Base-by-base conservation (phyloP, 2,888 invertebrate genomes). In the Toxonevra muliebris region DNA sequence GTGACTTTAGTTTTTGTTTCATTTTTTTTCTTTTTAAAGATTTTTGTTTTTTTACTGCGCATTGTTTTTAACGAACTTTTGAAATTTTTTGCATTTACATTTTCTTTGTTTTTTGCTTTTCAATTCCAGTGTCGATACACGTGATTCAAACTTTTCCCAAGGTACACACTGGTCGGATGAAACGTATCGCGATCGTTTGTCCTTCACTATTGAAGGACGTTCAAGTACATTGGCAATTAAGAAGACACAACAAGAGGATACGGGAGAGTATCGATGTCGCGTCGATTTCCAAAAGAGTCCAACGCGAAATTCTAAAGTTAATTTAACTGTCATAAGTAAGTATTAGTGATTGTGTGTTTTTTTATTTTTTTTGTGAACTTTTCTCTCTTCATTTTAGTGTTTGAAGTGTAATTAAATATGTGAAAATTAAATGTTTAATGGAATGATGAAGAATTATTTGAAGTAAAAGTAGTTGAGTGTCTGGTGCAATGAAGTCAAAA, bases 231-330 rank as follows among this genome's bases (percentile, higher is more conserved):
- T 95, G 73, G 90, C 90, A 75, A 88, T 95, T 69, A 91, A 93
- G 82, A 89, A 89, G 77, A 92, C 94, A 62, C 87, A 89, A 65
- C 91, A 91, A 71, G 87, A 87, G 53, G 95, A 96, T 81, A 92
- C 91, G 1, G 95, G 94, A 13, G 88, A 93, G 71, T 95, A 95
- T 86, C 88, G 94, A 71, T 96, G 96, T 86, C 88, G 96, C 69
- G 94, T 95, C 8, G 96, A 96, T 87, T 96, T 95, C 87, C 92
- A 92, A 82, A 92, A 93, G 83, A 93, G 94, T 12, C 95, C 95
- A 0, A 96, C 95, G 2, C 89, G 94, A 76, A 94, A 95, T 84
- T 89, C 93, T 78, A 91, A 92, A 86, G 93, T 95, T 85, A 94
- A 94, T 86, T 90, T 96, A 79, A 94, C 93, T 76, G 92, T 96